Conservation (phyloP, 1,140 invertebrate genomes). For the Saccostrea echinata region DNA sequence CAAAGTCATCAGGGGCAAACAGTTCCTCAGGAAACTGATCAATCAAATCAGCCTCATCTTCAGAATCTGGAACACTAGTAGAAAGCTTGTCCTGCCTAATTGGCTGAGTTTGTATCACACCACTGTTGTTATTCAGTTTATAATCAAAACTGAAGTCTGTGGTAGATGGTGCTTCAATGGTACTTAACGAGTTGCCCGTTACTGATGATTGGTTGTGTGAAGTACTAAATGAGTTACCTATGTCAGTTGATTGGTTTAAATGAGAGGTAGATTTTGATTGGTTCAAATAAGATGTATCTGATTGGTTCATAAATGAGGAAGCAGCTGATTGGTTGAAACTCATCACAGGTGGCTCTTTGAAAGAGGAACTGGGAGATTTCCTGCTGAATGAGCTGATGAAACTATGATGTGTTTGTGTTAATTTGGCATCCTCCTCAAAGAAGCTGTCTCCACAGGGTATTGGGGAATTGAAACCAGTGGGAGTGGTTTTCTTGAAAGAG, state of each 20-base stretch:
- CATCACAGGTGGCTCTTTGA: constrained; percentile 49
- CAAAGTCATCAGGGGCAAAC: constrained; percentile 50
- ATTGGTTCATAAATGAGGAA: constrained; percentile 24
- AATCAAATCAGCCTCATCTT: not conserved
- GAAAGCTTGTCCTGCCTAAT: not conserved
- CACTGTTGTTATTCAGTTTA: constrained; percentile 10
- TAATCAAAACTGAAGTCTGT: constrained; percentile 42
- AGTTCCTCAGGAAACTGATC: constrained; percentile 52
- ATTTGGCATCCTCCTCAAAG: constrained; percentile 71
- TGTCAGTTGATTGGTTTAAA: not conserved
- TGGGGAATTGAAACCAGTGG: constrained; percentile 60
- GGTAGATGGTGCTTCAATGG: not conserved
- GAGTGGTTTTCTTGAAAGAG: constrained; percentile 39
- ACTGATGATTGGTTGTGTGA: not conserved
- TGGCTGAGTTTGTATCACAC: constrained; percentile 3
- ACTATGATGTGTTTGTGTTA: constrained; percentile 66
- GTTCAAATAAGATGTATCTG: not conserved
- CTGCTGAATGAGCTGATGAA: constrained; percentile 61
- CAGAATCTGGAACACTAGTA: not conserved
- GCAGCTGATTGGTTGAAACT: constrained; percentile 35
- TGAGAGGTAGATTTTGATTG: constrained; percentile 18
- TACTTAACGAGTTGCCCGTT: not conserved
- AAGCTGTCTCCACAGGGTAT: constrained; percentile 76
- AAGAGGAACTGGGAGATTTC: constrained; percentile 46
- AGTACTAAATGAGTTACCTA: not conserved